These are phyloP conservation scores for Sinocyclocheilus grahami DNA, from an alignment of 2,113 vertebrate species.

Conservation along the genomic window DNA sequence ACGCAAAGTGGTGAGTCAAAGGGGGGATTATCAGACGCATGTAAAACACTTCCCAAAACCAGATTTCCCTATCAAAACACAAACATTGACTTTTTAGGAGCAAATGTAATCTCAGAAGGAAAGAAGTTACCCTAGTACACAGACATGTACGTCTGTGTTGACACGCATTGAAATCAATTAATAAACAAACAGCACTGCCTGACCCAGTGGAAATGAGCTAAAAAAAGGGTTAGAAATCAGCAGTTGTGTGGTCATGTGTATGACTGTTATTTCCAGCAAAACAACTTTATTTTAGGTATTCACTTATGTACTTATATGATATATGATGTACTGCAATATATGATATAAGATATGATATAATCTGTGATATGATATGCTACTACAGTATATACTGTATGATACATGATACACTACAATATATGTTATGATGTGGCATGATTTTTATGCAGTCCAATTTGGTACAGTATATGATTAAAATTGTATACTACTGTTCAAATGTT, in stretches of 20 bases:
- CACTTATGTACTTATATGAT: neutral
- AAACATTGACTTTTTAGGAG: constrained; percentile 20
- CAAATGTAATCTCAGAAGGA: constrained; percentile 15
- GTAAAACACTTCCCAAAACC: constrained; percentile 36
- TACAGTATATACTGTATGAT: neutral
- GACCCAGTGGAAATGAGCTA: no score
- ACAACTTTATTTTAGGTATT: neutral
- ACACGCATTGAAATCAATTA: no score
- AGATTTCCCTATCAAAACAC: constrained; percentile 28
- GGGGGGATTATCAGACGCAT: constrained; percentile 49
- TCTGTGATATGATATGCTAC: neutral
- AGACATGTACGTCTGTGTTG: neutral
- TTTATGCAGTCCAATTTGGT: neutral
- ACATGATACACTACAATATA: neutral
- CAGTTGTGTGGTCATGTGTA: neutral
- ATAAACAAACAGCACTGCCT: no score
- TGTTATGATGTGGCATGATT: neutral
- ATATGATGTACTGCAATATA: neutral
- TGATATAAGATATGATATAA: neutral
- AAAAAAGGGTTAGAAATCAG: neutral
- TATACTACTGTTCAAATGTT: neutral
- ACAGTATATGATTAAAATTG: neutral
- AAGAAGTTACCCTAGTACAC: neutral
- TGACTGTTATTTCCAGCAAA: neutral
- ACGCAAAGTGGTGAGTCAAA: constrained; percentile 32